phyloP scores from a whole-genome alignment of 2,888 invertebrate species.

The Theretra japonica region DNA sequence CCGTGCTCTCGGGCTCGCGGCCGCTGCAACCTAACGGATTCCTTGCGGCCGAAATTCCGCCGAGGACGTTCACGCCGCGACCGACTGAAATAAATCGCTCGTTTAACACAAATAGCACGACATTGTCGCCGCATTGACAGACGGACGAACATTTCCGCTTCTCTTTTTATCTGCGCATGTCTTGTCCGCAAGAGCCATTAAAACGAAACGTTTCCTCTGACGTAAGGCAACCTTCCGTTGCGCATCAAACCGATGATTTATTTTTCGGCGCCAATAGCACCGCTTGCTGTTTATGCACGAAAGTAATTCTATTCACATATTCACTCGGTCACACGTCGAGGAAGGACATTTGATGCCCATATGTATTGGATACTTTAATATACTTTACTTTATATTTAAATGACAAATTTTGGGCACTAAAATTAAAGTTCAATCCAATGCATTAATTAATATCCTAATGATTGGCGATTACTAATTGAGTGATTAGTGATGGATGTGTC shows the following conservation, averaged over 20 bases:
- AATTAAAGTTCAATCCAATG: background rate
- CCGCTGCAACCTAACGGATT: conserved; percentile 74
- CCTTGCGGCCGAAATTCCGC: conserved; percentile 81
- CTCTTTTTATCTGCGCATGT: conserved; percentile 65
- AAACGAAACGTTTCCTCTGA: conserved; percentile 64
- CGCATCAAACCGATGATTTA: conserved; percentile 53
- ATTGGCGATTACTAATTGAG: background rate
- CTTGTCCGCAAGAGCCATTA: conserved; percentile 49
- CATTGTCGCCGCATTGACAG: conserved; percentile 81
- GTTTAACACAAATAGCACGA: conserved; percentile 82
- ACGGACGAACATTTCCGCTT: conserved; percentile 79
- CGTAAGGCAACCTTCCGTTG: conserved; percentile 63
- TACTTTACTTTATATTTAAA: background rate
- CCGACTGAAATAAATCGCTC: conserved; percentile 83
- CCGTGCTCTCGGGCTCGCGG: conserved; percentile 46
- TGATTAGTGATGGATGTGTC: background rate
- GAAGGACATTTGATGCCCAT: conserved; percentile 39
- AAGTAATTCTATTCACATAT: conserved; percentile 57
- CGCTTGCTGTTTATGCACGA: conserved; percentile 39
- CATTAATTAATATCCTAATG: too few species aligned
- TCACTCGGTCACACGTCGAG: conserved; percentile 43
- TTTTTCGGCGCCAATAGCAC: conserved; percentile 40
- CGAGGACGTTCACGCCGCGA: conserved; percentile 81
- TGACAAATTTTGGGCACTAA: background rate
- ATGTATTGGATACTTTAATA: background rate